phyloP scores from a whole-genome alignment of 2,113 vertebrate species.

The Rhineura floridana region DNA sequence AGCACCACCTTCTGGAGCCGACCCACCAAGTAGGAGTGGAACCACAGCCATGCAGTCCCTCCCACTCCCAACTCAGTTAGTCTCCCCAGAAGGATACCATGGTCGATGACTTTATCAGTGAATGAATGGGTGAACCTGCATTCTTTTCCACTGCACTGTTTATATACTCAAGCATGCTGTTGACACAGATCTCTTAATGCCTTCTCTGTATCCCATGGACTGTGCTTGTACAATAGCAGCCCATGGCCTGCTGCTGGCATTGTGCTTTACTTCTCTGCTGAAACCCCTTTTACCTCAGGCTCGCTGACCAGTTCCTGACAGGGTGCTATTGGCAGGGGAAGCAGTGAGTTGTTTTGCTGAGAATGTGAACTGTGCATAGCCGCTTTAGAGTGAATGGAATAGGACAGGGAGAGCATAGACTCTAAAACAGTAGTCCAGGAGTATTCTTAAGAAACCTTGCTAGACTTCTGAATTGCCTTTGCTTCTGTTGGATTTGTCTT shows the following conservation, averaged over 20 bases:
- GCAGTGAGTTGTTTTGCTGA: not conserved
- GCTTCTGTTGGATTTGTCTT: not conserved
- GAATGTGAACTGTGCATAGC: not conserved
- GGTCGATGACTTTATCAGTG: constrained; percentile 36
- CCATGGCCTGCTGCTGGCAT: constrained; percentile 78
- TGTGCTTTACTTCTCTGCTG: constrained; percentile 80
- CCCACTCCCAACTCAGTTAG: too few species aligned
- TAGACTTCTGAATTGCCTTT: not conserved
- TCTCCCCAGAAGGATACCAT: too few species aligned
- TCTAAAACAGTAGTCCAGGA: not conserved
- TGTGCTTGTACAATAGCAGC: constrained; percentile 55
- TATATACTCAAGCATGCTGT: constrained; percentile 66
- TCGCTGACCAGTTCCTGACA: constrained; percentile 90
- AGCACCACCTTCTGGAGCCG: too few species aligned
- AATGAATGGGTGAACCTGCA: constrained; percentile 48
- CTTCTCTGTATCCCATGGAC: constrained; percentile 66
- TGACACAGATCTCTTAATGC: constrained; percentile 76
- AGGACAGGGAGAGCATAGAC: not conserved
- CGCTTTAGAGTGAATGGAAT: not conserved
- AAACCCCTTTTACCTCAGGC: constrained; percentile 80
- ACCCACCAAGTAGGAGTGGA: too few species aligned
- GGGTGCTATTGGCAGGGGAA: constrained; percentile 55
- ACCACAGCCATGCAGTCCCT: too few species aligned
- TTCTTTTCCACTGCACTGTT: constrained; percentile 40
- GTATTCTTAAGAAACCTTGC: not conserved